Evolutionary conservation across 2,888 invertebrate genomes (phyloP), one percentile per base, ranked within the genome.

Genomic region (Mesochorus sp.): DNA sequence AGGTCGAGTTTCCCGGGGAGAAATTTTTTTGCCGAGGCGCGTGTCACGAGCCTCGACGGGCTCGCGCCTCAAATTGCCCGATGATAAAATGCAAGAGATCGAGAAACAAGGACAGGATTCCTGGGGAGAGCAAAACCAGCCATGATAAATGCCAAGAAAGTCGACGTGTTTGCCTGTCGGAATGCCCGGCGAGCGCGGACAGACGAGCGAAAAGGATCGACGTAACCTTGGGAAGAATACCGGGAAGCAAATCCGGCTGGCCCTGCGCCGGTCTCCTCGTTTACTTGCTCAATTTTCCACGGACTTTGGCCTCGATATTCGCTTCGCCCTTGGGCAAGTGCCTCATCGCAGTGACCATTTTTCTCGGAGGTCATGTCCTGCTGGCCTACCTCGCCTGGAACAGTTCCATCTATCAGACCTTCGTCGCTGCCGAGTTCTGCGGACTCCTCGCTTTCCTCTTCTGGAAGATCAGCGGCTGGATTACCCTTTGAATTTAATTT

Each of bases 351-450:
- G 49, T 57, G n/a, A 51, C 42, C 1, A 67, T 86, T 26, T 85
- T 87, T 68, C 57, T 82, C 57, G 70, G 71, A 3, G 26, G 82
- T 34, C 78, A 84, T 57, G 24, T 82, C 28, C 12, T 85, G 5
- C 71, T 87, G 26, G 84, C 85, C 21, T 44, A 79, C 26, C 67
- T 87, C 34, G 83, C 85, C 1, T 80, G 80, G 62, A 81, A 83
- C 68, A 81, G 83, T 59, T 67, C 79, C 6, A 80, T 82, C 53
- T 90, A 86, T 74, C 85, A 84, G 70, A 82, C 82, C 31, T 88
- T 89, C 66, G 68, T 87, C 17, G 84, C 85, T 42, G 86, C 86
- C 51, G 89, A 89, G 80, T 84, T 90, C 57, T 88, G 86, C 73
- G 90, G 90, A 47, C 70, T 89, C 39, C 59, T 87, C 66, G 85